Evolutionary conservation across 2,888 invertebrate species (phyloP), one percentile per base, ranked within the genome.

Genomic region (Harpalus rubripes): DNA sequence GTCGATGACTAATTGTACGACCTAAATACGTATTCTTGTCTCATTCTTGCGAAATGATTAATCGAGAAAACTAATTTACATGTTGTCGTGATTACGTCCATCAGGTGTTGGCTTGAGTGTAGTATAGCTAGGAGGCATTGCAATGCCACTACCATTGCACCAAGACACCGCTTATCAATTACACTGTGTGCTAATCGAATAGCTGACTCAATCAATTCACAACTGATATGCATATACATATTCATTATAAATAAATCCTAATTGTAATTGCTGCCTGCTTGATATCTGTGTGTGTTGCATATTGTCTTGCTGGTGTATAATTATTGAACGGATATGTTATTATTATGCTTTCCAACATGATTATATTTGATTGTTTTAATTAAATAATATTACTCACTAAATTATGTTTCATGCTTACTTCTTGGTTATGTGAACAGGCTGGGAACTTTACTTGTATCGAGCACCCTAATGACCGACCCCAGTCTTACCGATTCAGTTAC

Each of bases 11-110:
- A 52, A 52, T 52, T 52, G 10, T 12, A 2, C 44, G 44, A 52
- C 44, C 44, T 52, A 12, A 12, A 52, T 52, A 52, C 8, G 44
- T 52, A 10, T 52, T 52, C 44, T 52, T 52, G 44, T 52, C 44
- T 52, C 1, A 12, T 52, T 58, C 58, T 58, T 78, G 58, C 58
- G 78, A 78, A 78, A 78, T 78, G 58, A 78, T 78, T 78, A 78
- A 78, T 78, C 58, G 78, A 78, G 26, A 78, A 78, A 58, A 58
- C 78, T 78, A 78, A 78, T 78, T 78, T 78, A 78, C 78, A 78
- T 78, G 78, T 78, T 58, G 78, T 78, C 58, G 58, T 22, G 78
- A 78, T 78, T 58, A 78, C 58, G 78, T 78, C 56, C 58, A 58
- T 78, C 58, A 78, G 56, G 56, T 78, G 16, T 74, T 41, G 72